Conservation (phyloP, 2,113 vertebrate species). For the Sinocyclocheilus anshuiensis region DNA sequence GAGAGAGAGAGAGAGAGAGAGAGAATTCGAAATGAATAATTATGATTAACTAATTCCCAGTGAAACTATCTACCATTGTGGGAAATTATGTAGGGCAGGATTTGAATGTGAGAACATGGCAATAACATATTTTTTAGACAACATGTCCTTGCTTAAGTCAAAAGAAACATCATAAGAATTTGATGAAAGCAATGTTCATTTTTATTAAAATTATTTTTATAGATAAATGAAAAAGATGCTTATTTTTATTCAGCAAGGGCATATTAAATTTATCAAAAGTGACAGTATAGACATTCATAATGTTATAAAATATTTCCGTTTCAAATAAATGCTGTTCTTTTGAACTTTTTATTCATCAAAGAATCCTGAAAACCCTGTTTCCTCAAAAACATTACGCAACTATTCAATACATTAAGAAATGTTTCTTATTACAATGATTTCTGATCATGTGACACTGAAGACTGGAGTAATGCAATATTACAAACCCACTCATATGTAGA, state of each 20-base stretch:
- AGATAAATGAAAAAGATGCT: neutral
- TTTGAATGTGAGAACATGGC: neutral
- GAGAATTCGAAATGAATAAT: neutral
- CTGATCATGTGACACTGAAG: too few relatives aligned
- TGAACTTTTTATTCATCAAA: neutral
- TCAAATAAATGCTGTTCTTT: neutral
- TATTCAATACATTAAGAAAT: neutral
- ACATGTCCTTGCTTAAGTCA: neutral
- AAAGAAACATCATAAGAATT: neutral
- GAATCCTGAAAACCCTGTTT: neutral
- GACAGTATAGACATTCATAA: too few relatives aligned
- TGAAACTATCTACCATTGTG: neutral
- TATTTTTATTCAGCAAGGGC: neutral
- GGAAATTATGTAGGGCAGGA: neutral
- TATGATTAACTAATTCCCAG: neutral
- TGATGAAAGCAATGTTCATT: too few relatives aligned
- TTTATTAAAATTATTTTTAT: neutral
- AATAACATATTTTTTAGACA: neutral
- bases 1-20: neutral
- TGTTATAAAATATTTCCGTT: neutral
- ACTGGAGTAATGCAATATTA: too few relatives aligned
- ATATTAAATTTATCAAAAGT: too few relatives aligned
- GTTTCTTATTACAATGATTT: neutral
- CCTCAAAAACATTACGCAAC: neutral
- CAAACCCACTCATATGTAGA: too few relatives aligned